Evolutionary conservation across 2,113 vertebrate genomes (phyloP).

Genomic region (Macrotis lagotis): DNA sequence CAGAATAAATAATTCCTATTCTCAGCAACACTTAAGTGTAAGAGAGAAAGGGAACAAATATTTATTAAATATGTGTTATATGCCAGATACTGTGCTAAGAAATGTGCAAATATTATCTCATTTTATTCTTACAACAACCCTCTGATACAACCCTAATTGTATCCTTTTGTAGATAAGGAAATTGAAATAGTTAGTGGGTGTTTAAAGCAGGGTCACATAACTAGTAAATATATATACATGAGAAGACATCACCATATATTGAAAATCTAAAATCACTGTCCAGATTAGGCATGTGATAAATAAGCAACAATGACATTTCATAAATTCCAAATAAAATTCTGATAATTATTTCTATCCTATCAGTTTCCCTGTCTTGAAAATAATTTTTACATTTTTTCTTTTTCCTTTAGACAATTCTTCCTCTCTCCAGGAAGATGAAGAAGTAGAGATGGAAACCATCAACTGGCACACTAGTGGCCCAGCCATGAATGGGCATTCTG

Average conservation of each 20-base stretch:
- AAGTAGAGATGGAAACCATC: constrained; percentile 88
- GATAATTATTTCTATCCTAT: neutral
- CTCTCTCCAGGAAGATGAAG: constrained; percentile 89
- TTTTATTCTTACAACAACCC: neutral
- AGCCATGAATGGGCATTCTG: constrained; percentile 83
- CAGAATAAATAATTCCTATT: neutral
- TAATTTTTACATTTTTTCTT: constrained; percentile 67
- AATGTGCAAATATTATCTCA: neutral
- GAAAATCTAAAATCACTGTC: neutral
- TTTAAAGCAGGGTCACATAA: neutral
- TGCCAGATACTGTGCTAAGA: neutral
- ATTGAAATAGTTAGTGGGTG: neutral
- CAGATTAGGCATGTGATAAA: neutral
- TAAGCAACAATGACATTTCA: neutral
- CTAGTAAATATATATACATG: neutral
- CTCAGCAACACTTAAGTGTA: neutral
- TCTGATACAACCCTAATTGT: neutral
- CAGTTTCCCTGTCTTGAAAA: neutral
- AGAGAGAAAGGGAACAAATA: neutral
- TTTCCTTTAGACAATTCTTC: constrained; percentile 87
- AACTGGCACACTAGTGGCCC: constrained; percentile 83
- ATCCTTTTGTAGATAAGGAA: neutral
- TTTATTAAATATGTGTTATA: neutral
- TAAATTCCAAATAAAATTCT: constrained; percentile 32
- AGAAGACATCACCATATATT: neutral